phyloP scores from a whole-genome alignment of 1,140 invertebrate genomes.

The Tetramorium simillimum region DNA sequence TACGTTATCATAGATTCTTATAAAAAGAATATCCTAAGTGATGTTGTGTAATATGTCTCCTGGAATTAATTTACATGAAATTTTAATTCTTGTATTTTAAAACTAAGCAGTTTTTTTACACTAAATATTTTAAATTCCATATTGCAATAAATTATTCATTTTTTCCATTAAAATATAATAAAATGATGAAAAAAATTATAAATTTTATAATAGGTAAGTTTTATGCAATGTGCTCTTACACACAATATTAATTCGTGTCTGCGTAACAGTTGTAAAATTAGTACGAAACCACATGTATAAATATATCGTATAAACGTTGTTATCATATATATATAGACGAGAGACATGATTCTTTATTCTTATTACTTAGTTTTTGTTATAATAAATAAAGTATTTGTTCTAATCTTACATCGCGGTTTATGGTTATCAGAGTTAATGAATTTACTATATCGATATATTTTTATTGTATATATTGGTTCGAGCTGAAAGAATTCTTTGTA shows the following conservation, averaged over 20 bases:
- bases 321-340: conserved; percentile 15
- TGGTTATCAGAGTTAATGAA: conserved; percentile 24
- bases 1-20: background rate
- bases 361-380: conserved; percentile 49
- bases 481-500: conserved; percentile 30
- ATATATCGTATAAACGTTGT: conserved; percentile 27
- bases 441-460: conserved; percentile 33
- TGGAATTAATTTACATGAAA: background rate
- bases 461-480: conserved; percentile 32
- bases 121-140: background rate
- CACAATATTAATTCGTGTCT: conserved; percentile 16
- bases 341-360: conserved; percentile 37
- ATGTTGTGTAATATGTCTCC: background rate
- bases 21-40: background rate
- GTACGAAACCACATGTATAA: conserved; percentile 26
- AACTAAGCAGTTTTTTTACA: background rate
- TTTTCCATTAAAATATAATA: background rate
- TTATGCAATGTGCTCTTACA: conserved; percentile 9
- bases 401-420: conserved; percentile 31
- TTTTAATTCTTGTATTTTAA: background rate
- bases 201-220: conserved; percentile 33
- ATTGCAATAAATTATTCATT: background rate
- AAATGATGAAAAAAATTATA: conserved; percentile 7
- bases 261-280: conserved; percentile 44
- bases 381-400: conserved; percentile 55